These are phyloP conservation scores for Lomographa bimaculata DNA, from an alignment of 2,888 invertebrate genomes.

Conservation along the genomic window DNA sequence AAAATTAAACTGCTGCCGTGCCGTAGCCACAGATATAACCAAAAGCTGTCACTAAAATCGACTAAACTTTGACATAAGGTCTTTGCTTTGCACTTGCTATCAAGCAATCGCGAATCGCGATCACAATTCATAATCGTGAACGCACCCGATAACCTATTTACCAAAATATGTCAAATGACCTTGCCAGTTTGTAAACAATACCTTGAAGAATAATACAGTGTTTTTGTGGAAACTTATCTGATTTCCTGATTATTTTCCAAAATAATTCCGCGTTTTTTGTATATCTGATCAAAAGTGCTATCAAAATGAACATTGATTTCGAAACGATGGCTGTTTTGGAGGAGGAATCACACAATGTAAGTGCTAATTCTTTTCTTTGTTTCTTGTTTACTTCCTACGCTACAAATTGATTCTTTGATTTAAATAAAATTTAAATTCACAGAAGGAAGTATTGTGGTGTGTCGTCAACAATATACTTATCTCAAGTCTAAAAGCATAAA, in stretches of 20 bases:
- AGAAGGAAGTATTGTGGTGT: background rate
- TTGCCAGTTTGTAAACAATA: slow-evolving; percentile 92
- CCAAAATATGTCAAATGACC: slow-evolving; percentile 85
- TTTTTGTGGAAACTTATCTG: slow-evolving; percentile 69
- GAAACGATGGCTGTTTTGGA: slow-evolving; percentile 86
- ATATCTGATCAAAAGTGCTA: slow-evolving; percentile 23
- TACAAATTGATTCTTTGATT: no score
- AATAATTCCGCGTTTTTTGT: slow-evolving; percentile 55
- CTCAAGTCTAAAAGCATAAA: background rate
- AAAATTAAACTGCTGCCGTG: no score
- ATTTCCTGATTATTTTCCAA: slow-evolving; percentile 77
- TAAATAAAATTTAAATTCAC: no score
- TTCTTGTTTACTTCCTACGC: slow-evolving; percentile 25
- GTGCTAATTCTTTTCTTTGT: slow-evolving; percentile 60
- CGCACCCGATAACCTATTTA: slow-evolving; percentile 46
- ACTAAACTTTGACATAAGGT: background rate
- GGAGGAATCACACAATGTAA: slow-evolving; percentile 85
- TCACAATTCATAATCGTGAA: slow-evolving; percentile 34
- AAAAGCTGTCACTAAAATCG: no score
- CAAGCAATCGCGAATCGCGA: no score
- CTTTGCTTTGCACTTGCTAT: no score
- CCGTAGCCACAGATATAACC: no score
- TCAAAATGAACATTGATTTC: slow-evolving; percentile 81
- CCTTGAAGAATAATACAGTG: slow-evolving; percentile 70
- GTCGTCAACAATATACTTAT: background rate